phyloP scores from a whole-genome alignment of 2,888 invertebrate species.

The Acanthopleura granulata region DNA sequence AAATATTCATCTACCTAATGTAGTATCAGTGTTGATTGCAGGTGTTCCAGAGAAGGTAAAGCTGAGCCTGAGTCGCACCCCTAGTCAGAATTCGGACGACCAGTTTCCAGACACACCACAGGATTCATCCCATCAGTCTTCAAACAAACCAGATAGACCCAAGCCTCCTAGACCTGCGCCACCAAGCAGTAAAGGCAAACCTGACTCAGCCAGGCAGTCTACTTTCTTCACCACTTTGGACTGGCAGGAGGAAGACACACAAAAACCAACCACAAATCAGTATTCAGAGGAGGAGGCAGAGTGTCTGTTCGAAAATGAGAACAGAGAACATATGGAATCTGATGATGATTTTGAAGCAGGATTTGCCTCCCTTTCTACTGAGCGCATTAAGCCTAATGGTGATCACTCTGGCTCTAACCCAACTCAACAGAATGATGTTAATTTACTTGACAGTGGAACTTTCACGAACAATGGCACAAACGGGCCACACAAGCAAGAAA shows the following conservation, averaged over 20 bases:
- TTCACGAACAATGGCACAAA: not conserved
- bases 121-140: constrained; percentile 12
- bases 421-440: constrained; percentile 6
- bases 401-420: not conserved
- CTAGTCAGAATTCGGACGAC: constrained; percentile 48
- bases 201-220: constrained; percentile 25
- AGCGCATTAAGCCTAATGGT: constrained; percentile 28
- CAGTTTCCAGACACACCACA: constrained; percentile 36
- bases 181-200: constrained; percentile 25
- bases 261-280: not conserved
- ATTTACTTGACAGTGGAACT: not conserved
- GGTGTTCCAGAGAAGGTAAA: constrained; percentile 58
- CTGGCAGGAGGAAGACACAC: constrained; percentile 29
- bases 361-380: constrained; percentile 46
- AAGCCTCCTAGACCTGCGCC: constrained; percentile 7
- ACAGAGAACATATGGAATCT: constrained; percentile 1
- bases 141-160: constrained; percentile 11
- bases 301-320: not conserved
- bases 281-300: constrained; percentile 1
- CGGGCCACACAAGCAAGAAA: not conserved
- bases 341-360: constrained; percentile 51
- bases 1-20: no score
- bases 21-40: constrained; percentile 23
- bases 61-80: constrained; percentile 45
- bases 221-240: constrained; percentile 42